Evolutionary conservation across 1,140 invertebrate species (phyloP), one percentile per base, ranked within the genome.

Genomic region (Homalodisca vitripennis): DNA sequence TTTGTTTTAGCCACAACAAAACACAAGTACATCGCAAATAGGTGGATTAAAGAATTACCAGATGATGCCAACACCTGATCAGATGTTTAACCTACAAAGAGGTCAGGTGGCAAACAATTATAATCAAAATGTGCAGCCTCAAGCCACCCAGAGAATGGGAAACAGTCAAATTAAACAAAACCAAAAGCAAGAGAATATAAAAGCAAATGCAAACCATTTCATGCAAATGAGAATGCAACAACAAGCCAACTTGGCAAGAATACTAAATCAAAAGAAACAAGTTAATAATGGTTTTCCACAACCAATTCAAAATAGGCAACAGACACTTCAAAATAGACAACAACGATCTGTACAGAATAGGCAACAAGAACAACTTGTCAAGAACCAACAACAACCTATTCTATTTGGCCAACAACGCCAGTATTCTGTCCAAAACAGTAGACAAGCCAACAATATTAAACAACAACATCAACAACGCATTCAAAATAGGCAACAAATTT

Each of bases 151-250:
- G 34, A 41, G 34, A 10, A 60, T 60, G 2, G 55, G 55, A 2
- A 60, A 60, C n/a, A 27, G 55, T 26, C 2, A 27, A 10, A 29
- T 60, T 1, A 60, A n/a, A 29, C 14, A 27, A 41, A 29, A 60
- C 27, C 34, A 41, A 41, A 41, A 17, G 34, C 6, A 41, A 10
- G 34, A 41, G 17, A 41, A 41, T 17, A 41, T 29, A 60, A 60
- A 10, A 30, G 26, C 22, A 60, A 22, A 60, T 27, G n/a, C 24
- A 27, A 60, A 6, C 3, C 29, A 60, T 27, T 22, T 60, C 22
- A 26, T 27, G 2, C 24, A 30, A 29, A 60, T 60, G 55, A 60
- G 55, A 24, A 60, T 6, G n/a, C 55, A 60, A n/a, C 55, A 60
- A 29, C 2, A 60, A 24, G 55, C 55, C 3, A 60, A 60, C 29